Percentiles rank a stretch among this genome's conserved stretches.
Conservation (phyloP, 2,113 vertebrate species). For the Heptranchias perlo region DNA sequence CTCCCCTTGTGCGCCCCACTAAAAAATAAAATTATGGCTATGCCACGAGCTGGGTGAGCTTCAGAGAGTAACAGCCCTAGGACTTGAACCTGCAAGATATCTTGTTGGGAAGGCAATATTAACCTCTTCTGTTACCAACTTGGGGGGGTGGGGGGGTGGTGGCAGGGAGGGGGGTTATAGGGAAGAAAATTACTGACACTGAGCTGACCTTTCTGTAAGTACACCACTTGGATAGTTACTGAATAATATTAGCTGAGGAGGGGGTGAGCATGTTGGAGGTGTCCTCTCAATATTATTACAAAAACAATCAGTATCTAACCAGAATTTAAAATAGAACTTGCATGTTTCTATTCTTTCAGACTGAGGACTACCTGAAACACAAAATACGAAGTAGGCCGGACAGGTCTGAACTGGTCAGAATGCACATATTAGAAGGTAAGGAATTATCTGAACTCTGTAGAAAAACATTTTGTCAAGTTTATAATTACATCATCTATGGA, state of each 20-base stretch:
- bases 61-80: background rate
- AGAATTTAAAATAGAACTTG: background rate
- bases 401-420: conserved; percentile 89
- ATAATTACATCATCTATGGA: background rate
- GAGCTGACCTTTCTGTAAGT: background rate
- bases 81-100: background rate
- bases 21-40: background rate
- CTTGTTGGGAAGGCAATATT: background rate
- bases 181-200: background rate
- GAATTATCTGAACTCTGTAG: conserved; percentile 44
- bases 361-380: conserved; percentile 96
- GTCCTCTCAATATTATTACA: background rate
- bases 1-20: background rate
- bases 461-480: conserved; percentile 42
- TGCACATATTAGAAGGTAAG: conserved; percentile 96
- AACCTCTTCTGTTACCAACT: background rate
- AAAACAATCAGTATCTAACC: background rate
- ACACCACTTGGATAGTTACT: background rate
- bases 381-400: conserved; percentile 95
- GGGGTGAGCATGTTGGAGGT: background rate
- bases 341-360: conserved; percentile 57
- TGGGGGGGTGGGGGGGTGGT: too few relatives aligned
- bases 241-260: background rate
- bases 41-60: background rate
- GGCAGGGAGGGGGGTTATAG: too few relatives aligned